A percentile compares a stretch with the other conserved stretches of the same genome.
phyloP scores from a whole-genome alignment of 2,113 vertebrate genomes.

The Aegithalos caudatus region DNA sequence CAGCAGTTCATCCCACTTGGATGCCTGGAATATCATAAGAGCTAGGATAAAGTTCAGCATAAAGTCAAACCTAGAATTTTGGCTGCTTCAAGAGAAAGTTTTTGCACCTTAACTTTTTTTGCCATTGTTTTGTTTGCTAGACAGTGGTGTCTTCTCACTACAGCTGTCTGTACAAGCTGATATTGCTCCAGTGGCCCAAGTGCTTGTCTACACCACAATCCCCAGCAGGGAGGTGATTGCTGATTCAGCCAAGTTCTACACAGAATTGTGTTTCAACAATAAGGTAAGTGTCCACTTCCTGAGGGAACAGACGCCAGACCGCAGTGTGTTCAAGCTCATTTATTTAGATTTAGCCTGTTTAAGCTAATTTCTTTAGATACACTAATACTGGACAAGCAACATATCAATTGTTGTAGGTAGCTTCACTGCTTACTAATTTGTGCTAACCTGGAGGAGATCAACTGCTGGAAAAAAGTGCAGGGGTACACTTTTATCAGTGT shows the following conservation, averaged over 20 bases:
- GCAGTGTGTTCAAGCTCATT: background rate
- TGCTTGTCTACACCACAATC: conserved; percentile 79
- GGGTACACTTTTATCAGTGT: too few relatives aligned
- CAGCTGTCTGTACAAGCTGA: conserved; percentile 50
- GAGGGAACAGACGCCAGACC: background rate
- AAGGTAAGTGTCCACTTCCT: conserved; percentile 70
- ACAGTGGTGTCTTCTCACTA: conserved; percentile 68
- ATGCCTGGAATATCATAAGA: background rate
- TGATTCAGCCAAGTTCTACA: conserved; percentile 75
- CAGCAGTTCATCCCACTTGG: background rate
- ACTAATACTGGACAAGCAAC: background rate
- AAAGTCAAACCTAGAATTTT: background rate
- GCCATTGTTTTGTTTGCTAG: conserved; percentile 39
- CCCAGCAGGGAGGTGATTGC: conserved; percentile 79
- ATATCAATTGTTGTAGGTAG: background rate
- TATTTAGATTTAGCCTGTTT: background rate
- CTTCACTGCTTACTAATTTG: background rate
- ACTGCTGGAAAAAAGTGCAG: background rate
- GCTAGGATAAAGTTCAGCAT: background rate
- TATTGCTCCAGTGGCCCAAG: conserved; percentile 78
- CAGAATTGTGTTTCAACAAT: conserved; percentile 82
- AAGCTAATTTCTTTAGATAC: background rate
- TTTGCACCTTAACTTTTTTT: background rate
- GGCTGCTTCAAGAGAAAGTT: background rate
- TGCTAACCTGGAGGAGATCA: background rate